Evolutionary conservation across 2,797 vertebrate species (phyloP).

Genomic region (Gouania willdenowi): DNA sequence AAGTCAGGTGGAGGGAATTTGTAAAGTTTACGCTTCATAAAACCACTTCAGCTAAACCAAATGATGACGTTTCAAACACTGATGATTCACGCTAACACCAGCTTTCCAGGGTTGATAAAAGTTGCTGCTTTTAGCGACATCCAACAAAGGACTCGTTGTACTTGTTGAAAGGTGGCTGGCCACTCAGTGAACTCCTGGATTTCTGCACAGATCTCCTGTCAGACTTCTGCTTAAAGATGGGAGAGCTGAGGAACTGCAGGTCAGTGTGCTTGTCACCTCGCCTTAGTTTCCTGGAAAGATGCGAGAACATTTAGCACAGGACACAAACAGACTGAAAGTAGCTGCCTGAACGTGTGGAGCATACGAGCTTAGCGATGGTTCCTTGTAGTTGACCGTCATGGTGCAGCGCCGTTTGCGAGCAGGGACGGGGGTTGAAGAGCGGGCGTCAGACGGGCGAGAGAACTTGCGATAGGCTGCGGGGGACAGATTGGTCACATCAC

Average conservation of each 20-base stretch:
- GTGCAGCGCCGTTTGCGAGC: slow-evolving; percentile 79
- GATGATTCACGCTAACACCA: no score
- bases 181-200: slow-evolving; percentile 54
- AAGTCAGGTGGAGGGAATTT: no score
- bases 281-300: slow-evolving; percentile 84
- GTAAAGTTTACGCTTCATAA: no score
- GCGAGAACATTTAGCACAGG: neutral
- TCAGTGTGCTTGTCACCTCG: slow-evolving; percentile 94
- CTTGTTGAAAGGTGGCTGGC: slow-evolving; percentile 56
- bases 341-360: no score
- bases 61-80: no score
- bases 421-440: slow-evolving; percentile 40
- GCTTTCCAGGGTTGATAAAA: no score
- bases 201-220: slow-evolving; percentile 48
- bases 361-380: slow-evolving; percentile 79
- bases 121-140: slow-evolving; percentile 65
- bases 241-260: slow-evolving; percentile 84
- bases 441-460: slow-evolving; percentile 41
- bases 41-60: no score
- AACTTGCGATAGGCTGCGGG: slow-evolving; percentile 64
- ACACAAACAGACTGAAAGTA: no score
- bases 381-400: slow-evolving; percentile 84
- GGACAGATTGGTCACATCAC: slow-evolving; percentile 87
- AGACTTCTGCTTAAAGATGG: slow-evolving; percentile 83
- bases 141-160: slow-evolving; percentile 81